phyloP scores from a whole-genome alignment of 1,140 invertebrate genomes.

The Lethrus apterus region DNA sequence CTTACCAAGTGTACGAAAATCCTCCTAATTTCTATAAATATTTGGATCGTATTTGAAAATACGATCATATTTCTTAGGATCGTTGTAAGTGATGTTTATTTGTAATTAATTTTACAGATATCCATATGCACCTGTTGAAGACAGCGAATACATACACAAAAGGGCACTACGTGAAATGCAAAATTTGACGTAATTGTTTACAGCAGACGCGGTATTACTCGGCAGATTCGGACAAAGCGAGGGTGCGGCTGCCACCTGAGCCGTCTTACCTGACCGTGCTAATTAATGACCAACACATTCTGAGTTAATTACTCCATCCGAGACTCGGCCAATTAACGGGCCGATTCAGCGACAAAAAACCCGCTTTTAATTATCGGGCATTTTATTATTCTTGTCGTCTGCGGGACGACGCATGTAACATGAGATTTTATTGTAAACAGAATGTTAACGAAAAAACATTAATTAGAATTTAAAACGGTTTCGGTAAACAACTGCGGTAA shows the following conservation, averaged over 20 bases:
- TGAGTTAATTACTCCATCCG: slow-evolving; percentile 34
- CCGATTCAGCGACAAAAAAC: slow-evolving; percentile 26
- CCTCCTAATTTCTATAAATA: too few species aligned
- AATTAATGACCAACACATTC: slow-evolving; percentile 37
- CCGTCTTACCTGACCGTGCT: slow-evolving; percentile 25
- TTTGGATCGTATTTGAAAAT: too few species aligned
- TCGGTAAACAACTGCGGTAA: slow-evolving; percentile 16
- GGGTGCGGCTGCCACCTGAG: slow-evolving; percentile 25
- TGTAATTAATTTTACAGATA: too few species aligned
- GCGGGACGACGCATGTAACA: slow-evolving; percentile 17
- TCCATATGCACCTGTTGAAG: too few species aligned
- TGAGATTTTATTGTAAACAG: slow-evolving; percentile 34
- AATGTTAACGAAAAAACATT: slow-evolving; percentile 31
- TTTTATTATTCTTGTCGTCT: slow-evolving; percentile 29
- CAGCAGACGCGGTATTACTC: slow-evolving; percentile 20
- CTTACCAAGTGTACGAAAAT: too few species aligned
- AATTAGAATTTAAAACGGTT: slow-evolving; percentile 32
- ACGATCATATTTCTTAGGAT: too few species aligned
- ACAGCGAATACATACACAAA: too few species aligned
- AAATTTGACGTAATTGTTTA: slow-evolving; percentile 22
- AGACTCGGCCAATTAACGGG: slow-evolving; percentile 32
- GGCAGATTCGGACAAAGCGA: slow-evolving; percentile 26
- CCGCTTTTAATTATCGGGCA: slow-evolving; percentile 33
- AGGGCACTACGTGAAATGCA: too few species aligned
- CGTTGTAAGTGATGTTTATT: too few species aligned